A percentile compares a stretch with the other conserved stretches of the same genome.
Evolutionary conservation across 2,113 vertebrate genomes (phyloP).

Genomic region (Ivindomyrus marchei): DNA sequence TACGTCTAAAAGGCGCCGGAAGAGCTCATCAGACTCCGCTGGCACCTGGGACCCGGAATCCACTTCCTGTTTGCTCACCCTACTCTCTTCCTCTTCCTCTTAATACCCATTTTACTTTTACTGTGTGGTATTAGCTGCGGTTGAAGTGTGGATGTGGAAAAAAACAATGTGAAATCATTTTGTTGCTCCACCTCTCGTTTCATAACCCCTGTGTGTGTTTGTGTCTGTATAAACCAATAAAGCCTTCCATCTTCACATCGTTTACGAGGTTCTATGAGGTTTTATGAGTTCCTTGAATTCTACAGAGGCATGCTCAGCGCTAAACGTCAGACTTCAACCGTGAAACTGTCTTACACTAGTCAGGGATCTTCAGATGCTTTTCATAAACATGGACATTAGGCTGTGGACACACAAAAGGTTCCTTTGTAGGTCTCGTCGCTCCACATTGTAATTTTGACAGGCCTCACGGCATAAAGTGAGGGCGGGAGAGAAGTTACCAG

Average conservation of each 20-base stretch:
- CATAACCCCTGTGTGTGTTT: constrained; percentile 49
- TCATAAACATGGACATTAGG: background rate
- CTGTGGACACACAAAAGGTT: background rate
- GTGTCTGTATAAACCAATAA: constrained; percentile 60
- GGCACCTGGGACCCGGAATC: constrained; percentile 11
- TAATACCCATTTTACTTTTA: constrained; percentile 50
- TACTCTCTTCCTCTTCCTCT: constrained; percentile 28
- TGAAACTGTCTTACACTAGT: background rate
- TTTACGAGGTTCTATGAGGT: background rate
- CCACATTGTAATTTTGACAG: background rate
- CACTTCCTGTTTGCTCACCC: constrained; percentile 29
- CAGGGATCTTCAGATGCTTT: background rate
- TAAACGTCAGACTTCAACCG: background rate
- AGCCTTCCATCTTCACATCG: constrained; percentile 35
- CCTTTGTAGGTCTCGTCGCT: background rate
- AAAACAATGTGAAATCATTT: constrained; percentile 48
- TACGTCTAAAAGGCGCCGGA: constrained; percentile 53
- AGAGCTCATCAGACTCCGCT: background rate
- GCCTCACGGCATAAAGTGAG: background rate
- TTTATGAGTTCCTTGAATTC: background rate
- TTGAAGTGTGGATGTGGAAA: constrained; percentile 38
- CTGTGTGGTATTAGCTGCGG: constrained; percentile 22
- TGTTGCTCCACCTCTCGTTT: constrained; percentile 45
- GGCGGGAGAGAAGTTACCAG: background rate
- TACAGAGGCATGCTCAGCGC: background rate